Evolutionary conservation across 2,797 vertebrate genomes (phyloP).

Genomic region (Scleropages formosus): DNA sequence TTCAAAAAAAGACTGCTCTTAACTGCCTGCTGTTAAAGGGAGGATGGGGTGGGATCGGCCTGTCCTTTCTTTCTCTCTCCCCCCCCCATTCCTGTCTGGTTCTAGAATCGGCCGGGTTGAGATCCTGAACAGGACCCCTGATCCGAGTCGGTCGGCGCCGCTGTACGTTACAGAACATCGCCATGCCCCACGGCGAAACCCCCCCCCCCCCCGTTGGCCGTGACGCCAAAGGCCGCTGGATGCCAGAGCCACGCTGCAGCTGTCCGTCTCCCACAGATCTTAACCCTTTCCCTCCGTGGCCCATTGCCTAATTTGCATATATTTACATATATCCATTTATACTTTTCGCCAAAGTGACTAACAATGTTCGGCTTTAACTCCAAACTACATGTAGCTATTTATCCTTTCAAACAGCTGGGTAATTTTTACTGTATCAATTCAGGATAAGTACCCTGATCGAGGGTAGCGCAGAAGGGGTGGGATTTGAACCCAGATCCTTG

Average conservation of each 20-base stretch:
- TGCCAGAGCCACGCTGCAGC: constrained; percentile 47
- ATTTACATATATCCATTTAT: neutral
- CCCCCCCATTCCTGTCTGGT: constrained; percentile 28
- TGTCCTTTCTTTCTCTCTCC: neutral
- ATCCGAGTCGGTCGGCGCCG: constrained; percentile 35
- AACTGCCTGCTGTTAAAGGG: neutral
- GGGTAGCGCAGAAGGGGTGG: too few species aligned
- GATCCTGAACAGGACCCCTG: constrained; percentile 33
- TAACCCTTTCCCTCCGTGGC: constrained; percentile 34
- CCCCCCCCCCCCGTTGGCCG: constrained; percentile 29
- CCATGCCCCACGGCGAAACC: constrained; percentile 25
- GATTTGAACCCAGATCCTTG: too few species aligned
- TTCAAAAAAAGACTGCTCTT: too few species aligned
- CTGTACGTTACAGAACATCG: constrained; percentile 39
- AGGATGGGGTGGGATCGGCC: neutral
- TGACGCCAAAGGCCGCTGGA: constrained; percentile 33
- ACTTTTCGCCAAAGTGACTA: too few species aligned
- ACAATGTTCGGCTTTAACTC: too few species aligned
- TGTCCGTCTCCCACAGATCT: constrained; percentile 45
- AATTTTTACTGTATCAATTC: too few species aligned
- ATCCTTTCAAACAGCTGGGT: too few species aligned
- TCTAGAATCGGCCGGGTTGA: neutral
- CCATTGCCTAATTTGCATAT: neutral
- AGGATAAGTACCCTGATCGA: too few species aligned
- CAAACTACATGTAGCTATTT: too few species aligned